Base-by-base conservation (phyloP, 2,888 invertebrate species). In the Philaethria dido region DNA sequence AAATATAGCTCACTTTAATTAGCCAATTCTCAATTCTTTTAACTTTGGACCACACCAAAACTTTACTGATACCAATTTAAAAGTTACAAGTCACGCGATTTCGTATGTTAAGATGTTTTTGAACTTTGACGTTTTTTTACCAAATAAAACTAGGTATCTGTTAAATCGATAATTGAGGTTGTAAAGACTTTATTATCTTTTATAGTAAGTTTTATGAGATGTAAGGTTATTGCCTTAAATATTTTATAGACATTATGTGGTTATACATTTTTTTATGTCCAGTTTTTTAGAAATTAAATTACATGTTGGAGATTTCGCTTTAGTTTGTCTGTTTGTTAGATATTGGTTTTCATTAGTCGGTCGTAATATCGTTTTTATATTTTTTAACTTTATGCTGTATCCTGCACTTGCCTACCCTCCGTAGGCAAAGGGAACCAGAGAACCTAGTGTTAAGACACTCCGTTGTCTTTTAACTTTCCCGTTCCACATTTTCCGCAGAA, bases 71-170 rank as follows among this genome's bases (percentile, higher is more conserved):
- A 80, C 75, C 74, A 39, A 75, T 78, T 77, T 82, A 81, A 86
- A 82, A 79, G 82, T 73, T 75, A 69, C 60, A 48, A 83, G 86
- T 83, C 90, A 89, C 88, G 89, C 89, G 82, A 89, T 80, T 80
- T 82, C 72, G 78, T 84, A 77, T 81, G 82, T 78, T 78, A 77
- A 79, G 80, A 80, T 84, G 83, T 82, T 85, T 88, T 84, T 83
- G 82, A 84, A 83, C 84, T 74, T 68, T 65, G 62, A 47, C 62
- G 64, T 57, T 59, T 69, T 71, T 71, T 72, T 72, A 68, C 55
- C 55, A 55, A 45, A 60, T 52, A 59, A 33, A 62, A 36, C 45
- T 48, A 57, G 57, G 39, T 59, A 47, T 66, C 65, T 54, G 68
- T 47, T 70, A 69, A 72, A 66, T 63, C 60, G 55, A 57, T 66